A percentile compares a stretch with the other conserved stretches of the same genome.
Conservation (phyloP, 2,888 invertebrate genomes). For the Philonicus albiceps region DNA sequence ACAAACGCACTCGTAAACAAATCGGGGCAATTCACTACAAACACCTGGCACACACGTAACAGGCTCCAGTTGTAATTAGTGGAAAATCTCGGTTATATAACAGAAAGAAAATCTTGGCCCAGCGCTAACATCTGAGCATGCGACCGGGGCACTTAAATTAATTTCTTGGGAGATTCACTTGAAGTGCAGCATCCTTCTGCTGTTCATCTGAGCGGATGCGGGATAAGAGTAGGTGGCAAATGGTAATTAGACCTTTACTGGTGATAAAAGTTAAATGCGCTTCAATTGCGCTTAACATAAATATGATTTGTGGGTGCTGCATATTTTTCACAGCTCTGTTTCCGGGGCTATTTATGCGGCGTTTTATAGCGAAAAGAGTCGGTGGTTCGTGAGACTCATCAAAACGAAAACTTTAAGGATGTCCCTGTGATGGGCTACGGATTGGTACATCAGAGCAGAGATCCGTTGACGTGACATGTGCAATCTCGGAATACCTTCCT, state of each 20-base stretch:
- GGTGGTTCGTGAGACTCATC: neutral
- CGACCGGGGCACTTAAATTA: neutral
- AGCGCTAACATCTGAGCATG: neutral
- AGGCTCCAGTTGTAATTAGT: neutral
- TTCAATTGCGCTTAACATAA: neutral
- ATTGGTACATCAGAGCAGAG: neutral
- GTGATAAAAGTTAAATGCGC: neutral
- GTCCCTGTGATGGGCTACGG: neutral
- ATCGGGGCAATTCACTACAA: neutral
- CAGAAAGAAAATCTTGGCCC: neutral
- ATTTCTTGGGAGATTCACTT: neutral
- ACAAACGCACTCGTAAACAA: conserved; percentile 11
- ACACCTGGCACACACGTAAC: neutral
- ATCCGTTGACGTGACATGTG: neutral
- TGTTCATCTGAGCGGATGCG: neutral
- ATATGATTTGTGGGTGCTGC: conserved; percentile 5
- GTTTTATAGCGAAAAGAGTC: neutral
- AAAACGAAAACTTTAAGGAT: neutral
- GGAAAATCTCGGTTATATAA: neutral
- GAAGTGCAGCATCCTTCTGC: neutral
- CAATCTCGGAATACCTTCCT: neutral
- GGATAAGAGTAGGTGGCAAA: neutral
- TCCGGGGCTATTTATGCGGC: neutral
- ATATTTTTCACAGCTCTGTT: neutral
- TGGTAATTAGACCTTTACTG: conserved; percentile 25